Evolutionary conservation across 2,888 invertebrate genomes (phyloP).

Genomic region (Lasius fuliginosus): DNA sequence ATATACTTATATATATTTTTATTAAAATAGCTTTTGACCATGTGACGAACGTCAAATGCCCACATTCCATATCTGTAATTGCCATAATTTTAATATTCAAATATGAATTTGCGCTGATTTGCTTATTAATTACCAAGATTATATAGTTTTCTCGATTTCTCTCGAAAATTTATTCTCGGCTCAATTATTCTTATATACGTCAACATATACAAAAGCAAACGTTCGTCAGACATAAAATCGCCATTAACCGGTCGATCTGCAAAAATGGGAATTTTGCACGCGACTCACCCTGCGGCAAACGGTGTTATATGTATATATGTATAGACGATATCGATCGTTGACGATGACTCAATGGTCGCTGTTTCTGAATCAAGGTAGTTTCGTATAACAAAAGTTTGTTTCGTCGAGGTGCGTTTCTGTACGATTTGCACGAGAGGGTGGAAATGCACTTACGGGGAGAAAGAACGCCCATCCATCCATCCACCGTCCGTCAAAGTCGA

Average conservation of each 20-base stretch:
- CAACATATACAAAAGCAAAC: not conserved
- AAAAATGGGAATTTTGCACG: constrained; percentile 29
- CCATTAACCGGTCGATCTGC: not conserved
- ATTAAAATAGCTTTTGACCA: not conserved
- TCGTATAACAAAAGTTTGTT: constrained; percentile 7
- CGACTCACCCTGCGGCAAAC: not conserved
- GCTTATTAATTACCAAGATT: not conserved
- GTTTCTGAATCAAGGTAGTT: constrained; percentile 47
- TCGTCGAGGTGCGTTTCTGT: constrained; percentile 16
- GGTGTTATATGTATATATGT: not conserved
- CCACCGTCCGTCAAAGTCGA: constrained; percentile 52
- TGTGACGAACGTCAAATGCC: not conserved
- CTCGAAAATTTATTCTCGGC: not conserved
- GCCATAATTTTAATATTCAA: not conserved
- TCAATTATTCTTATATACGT: not conserved
- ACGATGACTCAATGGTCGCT: constrained; percentile 54
- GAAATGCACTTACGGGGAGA: not conserved
- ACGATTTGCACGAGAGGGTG: not conserved
- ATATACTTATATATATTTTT: not conserved
- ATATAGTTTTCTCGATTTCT: not conserved
- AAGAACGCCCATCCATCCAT: constrained; percentile 1
- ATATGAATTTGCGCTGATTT: not conserved
- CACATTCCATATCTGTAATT: constrained; percentile 1
- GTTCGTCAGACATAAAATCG: not conserved
- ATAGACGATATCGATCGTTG: constrained; percentile 51